Evolutionary conservation across 2,888 invertebrate species (phyloP).

Genomic region (Drosophila lacicola): DNA sequence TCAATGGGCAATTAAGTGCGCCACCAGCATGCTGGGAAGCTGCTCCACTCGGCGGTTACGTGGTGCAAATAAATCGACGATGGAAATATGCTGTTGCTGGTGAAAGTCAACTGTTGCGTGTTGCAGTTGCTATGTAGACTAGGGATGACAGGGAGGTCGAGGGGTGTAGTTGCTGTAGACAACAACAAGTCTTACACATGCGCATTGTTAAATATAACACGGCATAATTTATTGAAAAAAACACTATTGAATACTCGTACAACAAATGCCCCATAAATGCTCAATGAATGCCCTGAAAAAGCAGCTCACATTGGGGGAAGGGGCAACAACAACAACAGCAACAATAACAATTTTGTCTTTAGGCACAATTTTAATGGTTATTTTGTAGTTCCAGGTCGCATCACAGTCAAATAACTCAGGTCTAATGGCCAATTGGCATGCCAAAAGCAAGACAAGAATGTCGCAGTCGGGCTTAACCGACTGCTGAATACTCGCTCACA

Average conservation of each 20-base stretch:
- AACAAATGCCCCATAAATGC: constrained; percentile 44
- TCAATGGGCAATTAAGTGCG: constrained; percentile 61
- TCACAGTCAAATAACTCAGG: constrained; percentile 20
- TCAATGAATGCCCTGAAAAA: constrained; percentile 8
- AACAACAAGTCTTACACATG: constrained; percentile 55
- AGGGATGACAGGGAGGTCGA: constrained; percentile 1
- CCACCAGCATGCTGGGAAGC: constrained; percentile 58
- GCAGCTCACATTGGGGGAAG: background rate
- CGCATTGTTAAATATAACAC: constrained; percentile 60
- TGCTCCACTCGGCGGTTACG: constrained; percentile 47
- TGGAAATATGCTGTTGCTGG: constrained; percentile 38
- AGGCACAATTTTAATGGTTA: constrained; percentile 19
- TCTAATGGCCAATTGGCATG: constrained; percentile 61
- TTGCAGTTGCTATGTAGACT: constrained; percentile 47
- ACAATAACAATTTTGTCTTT: constrained; percentile 5
- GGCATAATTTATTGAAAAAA: constrained; percentile 63
- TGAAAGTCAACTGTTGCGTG: constrained; percentile 78
- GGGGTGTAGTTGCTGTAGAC: background rate
- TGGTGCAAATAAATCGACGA: constrained; percentile 55
- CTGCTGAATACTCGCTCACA: no score
- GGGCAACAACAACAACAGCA: background rate
- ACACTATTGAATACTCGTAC: constrained; percentile 45
- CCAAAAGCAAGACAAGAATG: constrained; percentile 2
- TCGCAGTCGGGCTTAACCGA: no score
- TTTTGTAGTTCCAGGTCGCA: constrained; percentile 32